Evolutionary conservation across 2,113 vertebrate species (phyloP), one percentile per base, ranked within the genome.

Genomic region (Desmodus rotundus): DNA sequence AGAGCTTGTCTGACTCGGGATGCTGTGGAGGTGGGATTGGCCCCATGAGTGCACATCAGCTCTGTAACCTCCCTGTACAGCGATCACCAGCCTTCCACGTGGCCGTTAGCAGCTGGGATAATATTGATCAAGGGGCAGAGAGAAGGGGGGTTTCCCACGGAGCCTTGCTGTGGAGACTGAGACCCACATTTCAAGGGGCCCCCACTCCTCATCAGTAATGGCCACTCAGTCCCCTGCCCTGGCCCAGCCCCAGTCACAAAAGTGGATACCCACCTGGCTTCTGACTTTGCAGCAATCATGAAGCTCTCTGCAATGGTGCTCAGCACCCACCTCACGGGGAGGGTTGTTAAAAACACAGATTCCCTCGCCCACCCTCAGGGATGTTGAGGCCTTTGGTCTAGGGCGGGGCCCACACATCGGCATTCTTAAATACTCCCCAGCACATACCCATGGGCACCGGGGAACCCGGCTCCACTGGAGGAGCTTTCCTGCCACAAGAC

Each of bases 31-130:
- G 41, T 11, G 36, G 80, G 36, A 2, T 28, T 0, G 1, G 8
- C 72, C 47, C 31, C 0, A 4, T 41, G 1, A 7, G 31, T 3
- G 1, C 2, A 7, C 4, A 1, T 24, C 56, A 47, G 1, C 50
- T 47, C 26, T 10, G 3, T 3, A 8, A 12, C 24, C 28, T 36
- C 43, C 45, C 36, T 7, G 5, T 0, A 0, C 0, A 0, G 17
- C 58, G 36, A 0, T 6, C 54, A 4, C 15, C 12, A 3, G 11
- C 43, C 24, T 7, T 22, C 38, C 47, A 0, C 1, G 28, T 20
- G 31, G 26, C 9, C 3, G 0, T 65, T 14, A 1, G 61, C 15
- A 12, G 41, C 38, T 16, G 1, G 7, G 9, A 9, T 10, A 9
- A 7, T 10, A 47, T 13, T 28, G 26, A 20, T 17, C 7, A 9